Evolutionary conservation across 2,888 invertebrate genomes (phyloP).

Genomic region (Argyra leucocephala): DNA sequence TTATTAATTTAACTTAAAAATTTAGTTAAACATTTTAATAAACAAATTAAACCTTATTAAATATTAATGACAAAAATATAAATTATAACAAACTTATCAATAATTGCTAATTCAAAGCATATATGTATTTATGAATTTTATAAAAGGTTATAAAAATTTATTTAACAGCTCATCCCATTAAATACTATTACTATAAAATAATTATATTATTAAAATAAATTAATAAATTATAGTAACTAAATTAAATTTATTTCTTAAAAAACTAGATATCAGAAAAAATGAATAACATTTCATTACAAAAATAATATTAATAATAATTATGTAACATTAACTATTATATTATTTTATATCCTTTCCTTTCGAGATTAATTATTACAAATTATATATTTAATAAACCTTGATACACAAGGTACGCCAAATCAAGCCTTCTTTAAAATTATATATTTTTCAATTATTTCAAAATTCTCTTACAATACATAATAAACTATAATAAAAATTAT

Average conservation of each 20-base stretch:
- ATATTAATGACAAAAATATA: too few species aligned
- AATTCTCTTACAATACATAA: conserved; percentile 47
- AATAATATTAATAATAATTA: conserved; percentile 50
- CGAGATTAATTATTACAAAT: conserved; percentile 46
- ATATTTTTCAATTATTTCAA: conserved; percentile 44
- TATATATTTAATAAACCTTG: conserved; percentile 46
- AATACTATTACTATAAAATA: too few species aligned
- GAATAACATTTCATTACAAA: conserved; percentile 53
- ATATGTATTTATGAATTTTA: too few species aligned
- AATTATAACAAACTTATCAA: too few species aligned
- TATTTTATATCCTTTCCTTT: conserved; percentile 51
- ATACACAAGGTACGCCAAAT: conserved; percentile 58
- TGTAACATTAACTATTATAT: conserved; percentile 48
- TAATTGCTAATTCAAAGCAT: too few species aligned
- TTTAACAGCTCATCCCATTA: too few species aligned
- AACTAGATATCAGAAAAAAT: conserved; percentile 55
- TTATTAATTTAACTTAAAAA: too few species aligned
- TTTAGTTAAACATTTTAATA: too few species aligned
- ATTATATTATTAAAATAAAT: too few species aligned
- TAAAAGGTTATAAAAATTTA: too few species aligned
- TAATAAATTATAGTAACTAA: too few species aligned
- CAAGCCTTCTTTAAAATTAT: conserved; percentile 45
- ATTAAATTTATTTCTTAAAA: conserved; percentile 50
- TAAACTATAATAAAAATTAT: conserved; percentile 44
- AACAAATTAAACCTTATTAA: too few species aligned